These are phyloP conservation scores for Agrilus cyanescens DNA, from an alignment of 2,888 invertebrate genomes.

Conservation along the genomic window DNA sequence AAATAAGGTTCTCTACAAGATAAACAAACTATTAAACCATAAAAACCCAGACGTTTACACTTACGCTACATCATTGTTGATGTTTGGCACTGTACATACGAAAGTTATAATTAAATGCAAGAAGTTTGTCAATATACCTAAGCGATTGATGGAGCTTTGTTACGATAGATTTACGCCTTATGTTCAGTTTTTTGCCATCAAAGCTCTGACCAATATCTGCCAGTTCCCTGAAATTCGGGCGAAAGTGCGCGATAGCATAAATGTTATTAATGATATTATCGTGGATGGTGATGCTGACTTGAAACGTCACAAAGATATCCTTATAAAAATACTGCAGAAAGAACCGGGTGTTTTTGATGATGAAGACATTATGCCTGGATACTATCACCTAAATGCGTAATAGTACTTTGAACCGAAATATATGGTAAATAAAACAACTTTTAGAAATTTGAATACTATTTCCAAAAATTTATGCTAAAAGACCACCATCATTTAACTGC, in stretches of 20 bases:
- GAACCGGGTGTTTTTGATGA: slow-evolving; percentile 11
- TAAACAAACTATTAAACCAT: slow-evolving; percentile 27
- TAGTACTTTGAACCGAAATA: too few species aligned
- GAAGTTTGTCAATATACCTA: slow-evolving; percentile 21
- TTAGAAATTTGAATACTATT: too few species aligned
- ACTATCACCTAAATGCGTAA: too few species aligned
- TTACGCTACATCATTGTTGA: slow-evolving; percentile 26
- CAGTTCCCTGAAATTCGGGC: slow-evolving; percentile 23
- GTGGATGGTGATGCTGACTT: slow-evolving; percentile 16
- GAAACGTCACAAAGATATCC: slow-evolving; percentile 16
- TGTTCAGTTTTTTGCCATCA: neutral
- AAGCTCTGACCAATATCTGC: slow-evolving; percentile 24
- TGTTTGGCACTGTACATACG: slow-evolving; percentile 30
- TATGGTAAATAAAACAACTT: too few species aligned
- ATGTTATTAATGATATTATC: slow-evolving; percentile 17
- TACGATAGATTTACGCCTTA: slow-evolving; percentile 13
- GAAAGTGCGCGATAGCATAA: slow-evolving; percentile 15
- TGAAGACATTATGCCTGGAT: too few species aligned
- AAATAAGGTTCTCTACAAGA: slow-evolving; percentile 23
- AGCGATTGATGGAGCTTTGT: slow-evolving; percentile 21
- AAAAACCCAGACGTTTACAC: slow-evolving; percentile 25
- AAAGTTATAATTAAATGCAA: slow-evolving; percentile 25
- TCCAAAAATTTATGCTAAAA: too few species aligned
- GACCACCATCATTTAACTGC: too few species aligned
- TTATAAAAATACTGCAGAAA: slow-evolving; percentile 22